Conservation (phyloP, 2,797 vertebrate genomes). For the Sparus aurata region DNA sequence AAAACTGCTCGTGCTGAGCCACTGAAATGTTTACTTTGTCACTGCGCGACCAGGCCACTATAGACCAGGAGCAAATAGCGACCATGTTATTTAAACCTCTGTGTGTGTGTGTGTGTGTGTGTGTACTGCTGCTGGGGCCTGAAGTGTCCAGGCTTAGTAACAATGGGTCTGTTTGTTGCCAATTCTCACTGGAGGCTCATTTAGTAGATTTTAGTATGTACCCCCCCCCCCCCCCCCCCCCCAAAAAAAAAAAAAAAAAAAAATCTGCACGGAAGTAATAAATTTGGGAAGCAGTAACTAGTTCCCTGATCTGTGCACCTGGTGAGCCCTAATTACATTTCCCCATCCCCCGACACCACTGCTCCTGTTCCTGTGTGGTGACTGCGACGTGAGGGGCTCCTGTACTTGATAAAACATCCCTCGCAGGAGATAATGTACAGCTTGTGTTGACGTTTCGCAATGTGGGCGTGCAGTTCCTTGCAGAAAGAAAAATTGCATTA, state of each 20-base stretch:
- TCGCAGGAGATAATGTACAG: slow-evolving; percentile 85
- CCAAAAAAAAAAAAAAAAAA: too few species aligned
- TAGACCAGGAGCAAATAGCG: slow-evolving; percentile 46
- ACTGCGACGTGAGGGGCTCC: slow-evolving; percentile 44
- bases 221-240: slow-evolving; percentile 64
- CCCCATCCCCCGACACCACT: slow-evolving; percentile 72
- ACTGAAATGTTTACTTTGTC: slow-evolving; percentile 66
- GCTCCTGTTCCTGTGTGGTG: slow-evolving; percentile 70
- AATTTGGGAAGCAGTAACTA: slow-evolving; percentile 94
- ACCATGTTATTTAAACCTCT: slow-evolving; percentile 54
- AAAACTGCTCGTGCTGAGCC: slow-evolving; percentile 24
- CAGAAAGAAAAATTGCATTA: slow-evolving; percentile 15
- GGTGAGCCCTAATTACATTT: slow-evolving; percentile 95
- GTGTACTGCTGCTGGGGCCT: slow-evolving; percentile 37
- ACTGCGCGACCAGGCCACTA: slow-evolving; percentile 44
- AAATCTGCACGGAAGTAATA: slow-evolving; percentile 96
- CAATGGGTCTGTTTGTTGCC: slow-evolving; percentile 74
- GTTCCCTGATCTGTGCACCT: slow-evolving; percentile 93
- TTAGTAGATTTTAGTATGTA: slow-evolving; percentile 64
- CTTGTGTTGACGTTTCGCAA: slow-evolving; percentile 86
- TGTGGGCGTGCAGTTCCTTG: slow-evolving; percentile 76
- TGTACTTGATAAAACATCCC: slow-evolving; percentile 57
- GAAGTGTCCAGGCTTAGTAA: slow-evolving; percentile 58
- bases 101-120: slow-evolving; percentile 2
- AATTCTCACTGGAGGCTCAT: slow-evolving; percentile 70